These are phyloP conservation scores for Drosophila melanogaster DNA, from an alignment of 1,140 invertebrate species.

Conservation along the genomic window DNA sequence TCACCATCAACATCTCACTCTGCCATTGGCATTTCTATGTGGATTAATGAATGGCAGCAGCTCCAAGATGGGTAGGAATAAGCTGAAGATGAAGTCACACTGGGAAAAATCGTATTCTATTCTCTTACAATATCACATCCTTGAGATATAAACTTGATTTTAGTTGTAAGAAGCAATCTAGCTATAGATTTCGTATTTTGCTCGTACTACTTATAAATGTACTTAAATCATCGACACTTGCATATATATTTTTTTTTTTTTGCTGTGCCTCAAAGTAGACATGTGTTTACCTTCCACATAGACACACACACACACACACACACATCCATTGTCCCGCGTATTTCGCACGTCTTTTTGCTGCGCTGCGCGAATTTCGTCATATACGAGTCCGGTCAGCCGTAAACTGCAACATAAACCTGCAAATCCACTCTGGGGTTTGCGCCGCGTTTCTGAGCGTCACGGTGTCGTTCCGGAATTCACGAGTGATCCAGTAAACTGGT, in stretches of 20 bases:
- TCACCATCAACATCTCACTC: conserved; percentile 26
- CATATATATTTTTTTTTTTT: not conserved
- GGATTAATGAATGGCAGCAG: conserved; percentile 75
- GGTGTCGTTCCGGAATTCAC: too few relatives aligned
- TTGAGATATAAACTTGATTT: not conserved
- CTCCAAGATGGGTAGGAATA: conserved; percentile 12
- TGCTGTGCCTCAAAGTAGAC: conserved; percentile 3
- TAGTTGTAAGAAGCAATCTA: not conserved
- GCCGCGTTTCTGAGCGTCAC: too few relatives aligned
- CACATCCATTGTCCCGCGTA: conserved; percentile 61
- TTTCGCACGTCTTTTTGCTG: too few relatives aligned
- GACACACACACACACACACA: conserved; percentile 28
- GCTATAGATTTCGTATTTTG: not conserved
- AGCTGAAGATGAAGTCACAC: conserved; percentile 21
- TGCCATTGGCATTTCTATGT: conserved; percentile 65
- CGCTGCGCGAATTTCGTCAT: too few relatives aligned
- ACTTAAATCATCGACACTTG: not conserved
- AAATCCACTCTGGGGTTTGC: too few relatives aligned
- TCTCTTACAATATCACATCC: too few relatives aligned
- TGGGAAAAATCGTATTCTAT: not conserved
- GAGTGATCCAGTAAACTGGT: too few relatives aligned
- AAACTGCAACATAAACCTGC: too few relatives aligned
- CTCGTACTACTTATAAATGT: too few relatives aligned
- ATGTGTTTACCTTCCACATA: conserved; percentile 67
- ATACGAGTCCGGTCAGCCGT: too few relatives aligned